Evolutionary conservation across 2,888 invertebrate genomes (phyloP), one percentile per base, ranked within the genome.

Genomic region (Ryuthela nishihirai): DNA sequence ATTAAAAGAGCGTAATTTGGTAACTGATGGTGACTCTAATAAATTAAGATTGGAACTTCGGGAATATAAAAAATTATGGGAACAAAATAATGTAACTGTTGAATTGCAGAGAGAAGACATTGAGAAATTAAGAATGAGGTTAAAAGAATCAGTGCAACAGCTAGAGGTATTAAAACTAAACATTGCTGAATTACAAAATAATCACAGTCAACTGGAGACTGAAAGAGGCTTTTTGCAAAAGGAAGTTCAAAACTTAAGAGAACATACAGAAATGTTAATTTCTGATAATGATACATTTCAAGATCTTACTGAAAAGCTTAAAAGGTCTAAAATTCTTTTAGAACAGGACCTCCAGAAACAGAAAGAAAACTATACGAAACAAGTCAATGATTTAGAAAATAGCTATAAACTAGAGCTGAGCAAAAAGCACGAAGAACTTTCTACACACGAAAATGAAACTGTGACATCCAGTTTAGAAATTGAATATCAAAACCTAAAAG

Each of bases 61-160:
- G 49, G 71, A 74, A 1, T 89, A 91, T 65, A 88, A 85, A 70
- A 83, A 84, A 46, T 78, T 80, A 41, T 71, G 88, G 2, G 70
- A 78, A 29, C 87, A 86, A 70, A 82, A 84, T 71, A 79, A 88
- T 47, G 88, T 89, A 69, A 80, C 85, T 4, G 75, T 91, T 42
- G 82, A 82, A 17, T 79, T 82, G 25, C 85, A 87, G 1, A 88
- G 88, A 71, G 88, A 89, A 44, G 80, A 84, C 60, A 80, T 89
- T 71, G 76, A 83, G 1, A 88, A 90, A 70, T 82, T 85, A 74
- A 90, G 89, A 74, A 88, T 25, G 7, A 45, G 32, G 23, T 3
- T 49, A 25, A 41, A 45, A 21, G 39, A 60, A 35, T 9, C 46
- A 4, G 32, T 17, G 1, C 45, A 54, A 32, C 41, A 45, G 24